These are phyloP conservation scores for Hedychridium roseum DNA, from an alignment of 2,888 invertebrate genomes.

Conservation along the genomic window DNA sequence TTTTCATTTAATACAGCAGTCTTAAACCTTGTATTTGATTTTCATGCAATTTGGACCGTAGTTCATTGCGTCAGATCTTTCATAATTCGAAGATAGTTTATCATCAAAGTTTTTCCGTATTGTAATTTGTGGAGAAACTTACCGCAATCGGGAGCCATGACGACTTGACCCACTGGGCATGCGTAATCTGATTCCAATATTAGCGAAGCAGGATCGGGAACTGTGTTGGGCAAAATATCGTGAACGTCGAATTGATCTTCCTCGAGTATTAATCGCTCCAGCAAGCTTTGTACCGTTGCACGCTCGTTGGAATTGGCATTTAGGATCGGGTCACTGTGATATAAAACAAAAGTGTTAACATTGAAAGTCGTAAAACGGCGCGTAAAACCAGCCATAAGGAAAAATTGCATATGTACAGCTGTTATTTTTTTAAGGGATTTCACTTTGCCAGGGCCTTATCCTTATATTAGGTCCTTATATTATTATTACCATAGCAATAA, in stretches of 20 bases:
- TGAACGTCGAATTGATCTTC: constrained; percentile 94
- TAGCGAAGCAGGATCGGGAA: constrained; percentile 91
- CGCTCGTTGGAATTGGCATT: constrained; percentile 88
- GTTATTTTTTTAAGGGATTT: constrained; percentile 38
- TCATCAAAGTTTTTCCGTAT: no score
- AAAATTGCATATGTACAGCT: constrained; percentile 51
- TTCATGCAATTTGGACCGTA: no score
- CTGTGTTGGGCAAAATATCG: constrained; percentile 92
- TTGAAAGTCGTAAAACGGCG: neutral
- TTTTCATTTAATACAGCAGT: no score
- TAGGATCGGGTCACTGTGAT: constrained; percentile 84
- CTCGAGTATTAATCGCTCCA: constrained; percentile 91
- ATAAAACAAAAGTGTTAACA: neutral
- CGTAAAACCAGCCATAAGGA: neutral
- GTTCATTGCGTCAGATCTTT: no score
- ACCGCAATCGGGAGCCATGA: constrained; percentile 93
- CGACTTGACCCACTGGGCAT: constrained; percentile 92
- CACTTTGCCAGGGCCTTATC: constrained; percentile 7
- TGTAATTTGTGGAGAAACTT: no score
- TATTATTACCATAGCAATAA: no score
- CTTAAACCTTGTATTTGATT: no score
- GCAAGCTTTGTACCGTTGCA: constrained; percentile 80
- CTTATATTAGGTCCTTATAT: no score
- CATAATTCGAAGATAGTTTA: no score
- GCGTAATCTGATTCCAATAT: constrained; percentile 89